phyloP scores from a whole-genome alignment of 2,113 vertebrate species.

The Tetrax tetrax region DNA sequence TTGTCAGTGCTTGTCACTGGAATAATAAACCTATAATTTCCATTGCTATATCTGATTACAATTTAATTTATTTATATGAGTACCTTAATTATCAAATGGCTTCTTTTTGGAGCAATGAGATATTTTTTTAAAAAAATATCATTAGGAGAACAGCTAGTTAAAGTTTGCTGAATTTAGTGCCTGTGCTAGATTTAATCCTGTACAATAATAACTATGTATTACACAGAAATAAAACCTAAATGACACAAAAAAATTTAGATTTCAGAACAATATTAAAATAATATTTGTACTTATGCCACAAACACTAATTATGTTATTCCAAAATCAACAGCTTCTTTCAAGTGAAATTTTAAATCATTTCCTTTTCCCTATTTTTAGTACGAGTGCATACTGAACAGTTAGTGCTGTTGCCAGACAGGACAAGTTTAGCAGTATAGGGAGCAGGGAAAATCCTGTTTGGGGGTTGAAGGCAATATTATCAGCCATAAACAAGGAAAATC shows the following conservation, averaged over 20 bases:
- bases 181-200: not conserved
- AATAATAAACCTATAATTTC: not conserved
- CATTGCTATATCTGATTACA: not conserved
- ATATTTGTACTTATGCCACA: not conserved
- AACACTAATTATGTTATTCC: not conserved
- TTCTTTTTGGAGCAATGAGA: not conserved
- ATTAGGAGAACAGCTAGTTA: not conserved
- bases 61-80: not conserved
- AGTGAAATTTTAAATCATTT: not conserved
- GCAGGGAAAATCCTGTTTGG: fast-evolving
- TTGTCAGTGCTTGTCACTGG: not conserved
- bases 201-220: not conserved
- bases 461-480: not conserved
- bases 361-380: not conserved
- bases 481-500: not conserved
- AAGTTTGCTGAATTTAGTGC: not conserved
- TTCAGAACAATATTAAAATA: not conserved
- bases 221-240: not conserved
- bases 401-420: not conserved
- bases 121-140: not conserved
- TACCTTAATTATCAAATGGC: not conserved
- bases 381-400: not conserved
- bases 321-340: not conserved
- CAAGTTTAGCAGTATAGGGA: not conserved
- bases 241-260: fast-evolving